Percentiles rank a stretch among this genome's conserved stretches.
These are phyloP conservation scores for Heterochromis multidens DNA, from an alignment of 2,113 vertebrate species.

Conservation along the genomic window DNA sequence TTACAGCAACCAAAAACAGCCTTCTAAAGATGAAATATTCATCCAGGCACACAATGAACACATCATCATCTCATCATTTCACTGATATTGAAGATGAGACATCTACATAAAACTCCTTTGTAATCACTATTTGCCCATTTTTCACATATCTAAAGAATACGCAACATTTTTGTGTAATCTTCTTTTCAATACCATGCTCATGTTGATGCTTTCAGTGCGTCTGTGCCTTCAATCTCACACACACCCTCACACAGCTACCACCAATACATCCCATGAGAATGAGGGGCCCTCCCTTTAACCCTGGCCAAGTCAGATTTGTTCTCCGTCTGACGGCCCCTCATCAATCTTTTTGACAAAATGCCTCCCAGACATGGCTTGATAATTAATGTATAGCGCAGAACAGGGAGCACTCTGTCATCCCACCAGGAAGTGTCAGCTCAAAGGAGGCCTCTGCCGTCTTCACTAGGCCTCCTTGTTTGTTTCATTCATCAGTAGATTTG, in stretches of 20 bases:
- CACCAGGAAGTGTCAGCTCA: constrained; percentile 51
- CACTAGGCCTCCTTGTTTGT: constrained; percentile 17
- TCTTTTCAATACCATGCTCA: background rate
- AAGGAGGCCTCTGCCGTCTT: constrained; percentile 30
- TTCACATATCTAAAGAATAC: background rate
- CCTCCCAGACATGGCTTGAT: constrained; percentile 68
- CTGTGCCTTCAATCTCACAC: background rate
- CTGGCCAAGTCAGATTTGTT: constrained; percentile 65
- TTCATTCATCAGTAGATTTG: constrained; percentile 57
- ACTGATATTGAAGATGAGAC: background rate
- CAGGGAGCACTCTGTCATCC: constrained; percentile 67
- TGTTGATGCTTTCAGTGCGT: background rate
- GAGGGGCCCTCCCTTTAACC: constrained; percentile 51
- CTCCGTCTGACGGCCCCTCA: constrained; percentile 59
- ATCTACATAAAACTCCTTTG: background rate
- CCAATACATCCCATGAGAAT: constrained; percentile 38
- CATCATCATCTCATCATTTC: background rate
- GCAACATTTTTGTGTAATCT: background rate
- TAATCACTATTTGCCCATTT: background rate
- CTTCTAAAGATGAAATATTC: background rate
- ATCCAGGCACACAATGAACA: background rate
- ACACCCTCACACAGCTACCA: background rate
- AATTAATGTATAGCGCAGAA: constrained; percentile 70
- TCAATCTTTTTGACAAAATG: constrained; percentile 76
- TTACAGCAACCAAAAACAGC: background rate